Evolutionary conservation across 2,797 vertebrate species (phyloP), one percentile per base, ranked within the genome.

Genomic region (Anabacerthia variegaticeps): DNA sequence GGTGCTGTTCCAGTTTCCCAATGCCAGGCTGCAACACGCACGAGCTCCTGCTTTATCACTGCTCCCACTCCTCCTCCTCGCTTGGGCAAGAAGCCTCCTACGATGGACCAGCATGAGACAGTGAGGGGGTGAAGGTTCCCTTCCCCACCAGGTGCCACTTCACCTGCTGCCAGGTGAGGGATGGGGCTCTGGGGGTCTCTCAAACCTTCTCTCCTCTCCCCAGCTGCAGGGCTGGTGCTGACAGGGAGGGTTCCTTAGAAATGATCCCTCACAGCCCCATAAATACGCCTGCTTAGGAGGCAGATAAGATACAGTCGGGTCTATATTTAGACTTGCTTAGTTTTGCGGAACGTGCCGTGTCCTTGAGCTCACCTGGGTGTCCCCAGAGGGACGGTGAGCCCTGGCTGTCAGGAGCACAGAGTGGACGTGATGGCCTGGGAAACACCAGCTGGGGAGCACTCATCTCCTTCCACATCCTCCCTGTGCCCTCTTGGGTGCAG

Each of bases 361-460:
- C 80, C 67, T 55, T 21, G 58, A 3, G 24, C 34, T 79, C 65
- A 32, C 61, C 75, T 54, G 15, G 5, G 30, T 17, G 66, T 39
- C 34, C 21, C 1, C 30, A 44, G 13, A 21, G 23, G 52, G 62
- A 17, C 19, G 58, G 27, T 1, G 4, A 37, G 49, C 7, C 7
- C 72, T 1, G 2, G 6, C 32, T 26, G 58, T 46, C 34, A 3
- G 5, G 3, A 4, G 37, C 3, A 3, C 36, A 12, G 21, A 2
- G 9, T 4, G 18, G 16, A 61, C 5, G 2, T 1, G 12, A 15
- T 8, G 54, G 48, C 78, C 66, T 22, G 62, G 56, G 59, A 68
- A 37, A 21, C 0, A 0, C 0, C 6, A 27, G 11, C 30, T 3
- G 30, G 2, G 63, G 9, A 32, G 17, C 8, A 0, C 36, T 12